Evolutionary conservation across 2,888 invertebrate genomes (phyloP), one percentile per base, ranked within the genome.

Genomic region (Seladonia tumulorum): DNA sequence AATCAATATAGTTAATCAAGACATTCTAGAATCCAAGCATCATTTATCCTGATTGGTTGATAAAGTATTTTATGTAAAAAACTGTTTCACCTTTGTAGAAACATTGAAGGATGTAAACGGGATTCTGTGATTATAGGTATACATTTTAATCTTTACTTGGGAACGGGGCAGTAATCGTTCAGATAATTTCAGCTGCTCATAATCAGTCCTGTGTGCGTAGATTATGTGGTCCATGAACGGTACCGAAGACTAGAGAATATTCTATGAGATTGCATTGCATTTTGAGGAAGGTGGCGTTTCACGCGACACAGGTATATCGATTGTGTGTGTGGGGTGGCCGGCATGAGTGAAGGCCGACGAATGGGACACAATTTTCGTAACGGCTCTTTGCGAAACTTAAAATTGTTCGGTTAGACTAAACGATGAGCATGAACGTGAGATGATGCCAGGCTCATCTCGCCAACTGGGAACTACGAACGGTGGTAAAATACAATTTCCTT

Each of bases 401-500:
- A 86, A 78, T 89, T 84, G 87, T 91, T 86, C 80, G 83, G 78
- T 83, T 77, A 82, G 83, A 90, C 81, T 85, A 81, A 89, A 90
- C 86, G 85, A 90, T 90, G 92, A 92, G 87, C 89, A 93, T 92
- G 93, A 91, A 89, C 90, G 91, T 92, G 94, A 94, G 92, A 95
- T 94, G 94, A 95, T 95, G 94, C 94, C 94, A 89, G 92, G 87
- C 91, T 93, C 92, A 80, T 93, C 94, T 91, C 92, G 93, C 89
- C 93, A 93, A 88, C 89, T 92, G 88, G 94, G 90, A 90, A 92
- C 93, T 91, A 92, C 94, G 90, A 93, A 93, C 92, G 94, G 93
- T 93, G 94, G 94, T 94, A 94, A 94, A 92, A 79, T 79, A 57
- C 68, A 63, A 47, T 63, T 78, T 87, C 12, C 57, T 76, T 78